A percentile compares a stretch with the other conserved stretches of the same genome.
Evolutionary conservation across 2,113 vertebrate genomes (phyloP).

Genomic region (Stegastes partitus): DNA sequence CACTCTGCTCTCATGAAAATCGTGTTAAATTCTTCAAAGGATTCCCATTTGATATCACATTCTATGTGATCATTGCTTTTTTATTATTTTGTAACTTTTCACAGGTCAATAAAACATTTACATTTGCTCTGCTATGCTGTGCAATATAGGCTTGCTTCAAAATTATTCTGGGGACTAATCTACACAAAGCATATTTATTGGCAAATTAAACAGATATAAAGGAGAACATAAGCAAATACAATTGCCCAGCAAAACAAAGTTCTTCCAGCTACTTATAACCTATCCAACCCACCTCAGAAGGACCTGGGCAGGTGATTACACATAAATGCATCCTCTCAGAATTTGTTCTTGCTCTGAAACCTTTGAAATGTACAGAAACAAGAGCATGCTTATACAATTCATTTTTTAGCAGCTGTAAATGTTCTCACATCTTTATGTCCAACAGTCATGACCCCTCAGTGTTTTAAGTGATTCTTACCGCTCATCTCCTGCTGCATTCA

Average conservation of each 20-base stretch:
- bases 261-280: too few relatives aligned
- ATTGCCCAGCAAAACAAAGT: too few relatives aligned
- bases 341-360: too few relatives aligned
- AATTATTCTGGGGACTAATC: neutral
- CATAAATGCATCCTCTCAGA: too few relatives aligned
- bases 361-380: too few relatives aligned
- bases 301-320: too few relatives aligned
- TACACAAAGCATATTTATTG: neutral
- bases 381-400: too few relatives aligned
- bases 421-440: neutral
- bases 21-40: slow-evolving; percentile 11
- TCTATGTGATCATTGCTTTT: neutral
- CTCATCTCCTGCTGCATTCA: neutral
- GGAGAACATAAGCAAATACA: neutral
- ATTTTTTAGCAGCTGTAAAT: too few relatives aligned
- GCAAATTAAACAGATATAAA: neutral
- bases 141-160: neutral
- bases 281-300: too few relatives aligned
- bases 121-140: neutral
- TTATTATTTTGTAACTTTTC: neutral
- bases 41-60: slow-evolving; percentile 15
- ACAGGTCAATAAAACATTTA: neutral
- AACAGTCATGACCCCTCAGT: neutral
- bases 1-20: slow-evolving; percentile 22
- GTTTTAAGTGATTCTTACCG: neutral